phyloP scores from a whole-genome alignment of 92 coral and sea anemone genomes.

The Phymanthus crucifer region DNA sequence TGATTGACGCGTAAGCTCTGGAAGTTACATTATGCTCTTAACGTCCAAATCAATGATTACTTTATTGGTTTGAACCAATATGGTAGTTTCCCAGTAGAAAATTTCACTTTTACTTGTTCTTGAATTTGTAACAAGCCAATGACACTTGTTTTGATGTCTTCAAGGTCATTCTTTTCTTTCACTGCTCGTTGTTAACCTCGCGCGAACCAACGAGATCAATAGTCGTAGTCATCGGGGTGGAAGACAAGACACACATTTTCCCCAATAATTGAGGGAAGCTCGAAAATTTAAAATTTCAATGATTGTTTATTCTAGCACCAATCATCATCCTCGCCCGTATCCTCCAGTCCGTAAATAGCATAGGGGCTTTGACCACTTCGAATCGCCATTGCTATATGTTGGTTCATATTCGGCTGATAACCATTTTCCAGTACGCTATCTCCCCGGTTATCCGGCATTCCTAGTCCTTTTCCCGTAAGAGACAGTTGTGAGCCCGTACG shows the following conservation, averaged over 20 bases:
- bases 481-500: constrained; percentile 84
- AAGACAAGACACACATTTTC: constrained; percentile 9
- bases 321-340: constrained; percentile 93
- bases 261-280: constrained; percentile 16
- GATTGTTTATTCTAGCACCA: constrained; percentile 79
- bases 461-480: constrained; percentile 82
- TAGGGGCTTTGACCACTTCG: constrained; percentile 99
- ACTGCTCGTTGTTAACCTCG: neutral
- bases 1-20: neutral
- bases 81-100: constrained; percentile 3
- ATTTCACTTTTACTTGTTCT: neutral
- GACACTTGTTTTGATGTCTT: neutral
- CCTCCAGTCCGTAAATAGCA: constrained; percentile 97
- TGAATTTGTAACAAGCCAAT: neutral
- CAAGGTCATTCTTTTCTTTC: neutral
- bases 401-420: constrained; percentile 97
- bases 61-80: constrained; percentile 4
- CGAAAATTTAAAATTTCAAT: constrained; percentile 23
- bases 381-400: constrained; percentile 99
- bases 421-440: constrained; percentile 92
- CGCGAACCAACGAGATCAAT: neutral
- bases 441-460: constrained; percentile 78
- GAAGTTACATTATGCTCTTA: neutral
- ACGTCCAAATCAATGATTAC: neutral
- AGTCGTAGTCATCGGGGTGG: neutral